These are phyloP conservation scores for Andrena trimmerana DNA, from an alignment of 2,888 invertebrate species.

Conservation along the genomic window DNA sequence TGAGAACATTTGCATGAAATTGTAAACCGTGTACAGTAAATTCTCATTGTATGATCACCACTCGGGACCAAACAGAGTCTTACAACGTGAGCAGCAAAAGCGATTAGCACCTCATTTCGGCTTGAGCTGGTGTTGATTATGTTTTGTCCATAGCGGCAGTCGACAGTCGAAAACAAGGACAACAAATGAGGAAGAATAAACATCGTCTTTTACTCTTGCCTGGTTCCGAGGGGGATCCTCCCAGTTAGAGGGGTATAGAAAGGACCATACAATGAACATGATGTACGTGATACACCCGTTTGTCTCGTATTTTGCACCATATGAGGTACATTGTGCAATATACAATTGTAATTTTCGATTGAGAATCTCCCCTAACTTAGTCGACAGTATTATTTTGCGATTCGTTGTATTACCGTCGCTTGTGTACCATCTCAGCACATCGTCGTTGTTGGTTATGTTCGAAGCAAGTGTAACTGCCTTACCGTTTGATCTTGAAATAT, in stretches of 20 bases:
- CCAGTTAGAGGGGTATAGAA: no score
- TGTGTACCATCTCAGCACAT: slow-evolving; percentile 21
- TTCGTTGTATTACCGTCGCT: slow-evolving; percentile 65
- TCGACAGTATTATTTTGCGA: slow-evolving; percentile 55
- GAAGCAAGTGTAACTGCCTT: slow-evolving; percentile 8
- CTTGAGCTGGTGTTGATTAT: no score
- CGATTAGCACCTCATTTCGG: no score
- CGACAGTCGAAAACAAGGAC: no score
- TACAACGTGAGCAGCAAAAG: no score
- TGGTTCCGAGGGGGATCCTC: no score
- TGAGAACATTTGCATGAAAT: neutral
- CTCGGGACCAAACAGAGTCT: neutral
- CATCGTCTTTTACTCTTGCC: no score
- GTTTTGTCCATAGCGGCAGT: no score
- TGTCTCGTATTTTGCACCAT: neutral
- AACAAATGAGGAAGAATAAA: no score
- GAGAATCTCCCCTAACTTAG: slow-evolving; percentile 46
- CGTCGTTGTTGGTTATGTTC: slow-evolving; percentile 26
- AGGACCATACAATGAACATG: neutral
- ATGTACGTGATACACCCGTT: neutral
- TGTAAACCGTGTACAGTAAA: slow-evolving; percentile 5
- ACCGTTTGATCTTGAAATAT: slow-evolving; percentile 28
- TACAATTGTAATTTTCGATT: slow-evolving; percentile 45
- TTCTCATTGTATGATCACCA: no score
- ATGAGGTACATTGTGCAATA: slow-evolving; percentile 20